A percentile compares a stretch with the other conserved stretches of the same genome.
phyloP scores from a whole-genome alignment of 37 sponge, comb jelly and placozoan genomes.

The Cladorhizidae sp. region DNA sequence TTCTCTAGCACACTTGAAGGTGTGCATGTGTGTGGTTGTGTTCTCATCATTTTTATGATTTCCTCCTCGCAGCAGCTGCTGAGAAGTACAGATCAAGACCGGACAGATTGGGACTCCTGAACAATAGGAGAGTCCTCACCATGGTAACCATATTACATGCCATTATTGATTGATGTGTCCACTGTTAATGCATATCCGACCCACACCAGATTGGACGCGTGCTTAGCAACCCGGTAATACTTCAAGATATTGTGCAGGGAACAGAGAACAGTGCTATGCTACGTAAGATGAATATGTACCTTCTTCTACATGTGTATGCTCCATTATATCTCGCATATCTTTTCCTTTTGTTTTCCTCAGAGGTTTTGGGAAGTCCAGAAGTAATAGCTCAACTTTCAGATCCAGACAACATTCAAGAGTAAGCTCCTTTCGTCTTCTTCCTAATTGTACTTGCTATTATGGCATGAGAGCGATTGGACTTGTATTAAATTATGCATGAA shows the following conservation, averaged over 20 bases:
- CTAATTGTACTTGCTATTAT: neutral
- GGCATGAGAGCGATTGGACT: no score
- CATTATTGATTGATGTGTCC: neutral
- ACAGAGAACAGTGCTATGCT: constrained; percentile 9
- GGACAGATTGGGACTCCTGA: neutral
- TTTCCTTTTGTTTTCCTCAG: neutral
- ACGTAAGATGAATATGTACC: neutral
- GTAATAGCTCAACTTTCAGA: constrained; percentile 25
- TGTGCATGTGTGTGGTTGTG: neutral
- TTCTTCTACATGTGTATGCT: neutral
- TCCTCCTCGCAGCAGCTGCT: neutral
- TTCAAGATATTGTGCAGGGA: constrained; percentile 5
- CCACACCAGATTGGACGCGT: constrained; percentile 24
- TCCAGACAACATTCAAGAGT: constrained; percentile 28
- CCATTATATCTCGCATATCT: no score
- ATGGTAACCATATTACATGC: constrained; percentile 19
- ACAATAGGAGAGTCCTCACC: constrained; percentile 17
- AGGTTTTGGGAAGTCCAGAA: constrained; percentile 8
- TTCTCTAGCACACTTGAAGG: no score
- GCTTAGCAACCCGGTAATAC: constrained; percentile 8
- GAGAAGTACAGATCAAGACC: neutral
- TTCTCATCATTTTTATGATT: neutral
- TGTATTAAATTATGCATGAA: neutral
- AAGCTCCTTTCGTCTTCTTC: neutral
- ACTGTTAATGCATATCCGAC: neutral